These are phyloP conservation scores for Yoshiicerus persimilis DNA, from an alignment of 1,140 invertebrate species.

Conservation along the genomic window DNA sequence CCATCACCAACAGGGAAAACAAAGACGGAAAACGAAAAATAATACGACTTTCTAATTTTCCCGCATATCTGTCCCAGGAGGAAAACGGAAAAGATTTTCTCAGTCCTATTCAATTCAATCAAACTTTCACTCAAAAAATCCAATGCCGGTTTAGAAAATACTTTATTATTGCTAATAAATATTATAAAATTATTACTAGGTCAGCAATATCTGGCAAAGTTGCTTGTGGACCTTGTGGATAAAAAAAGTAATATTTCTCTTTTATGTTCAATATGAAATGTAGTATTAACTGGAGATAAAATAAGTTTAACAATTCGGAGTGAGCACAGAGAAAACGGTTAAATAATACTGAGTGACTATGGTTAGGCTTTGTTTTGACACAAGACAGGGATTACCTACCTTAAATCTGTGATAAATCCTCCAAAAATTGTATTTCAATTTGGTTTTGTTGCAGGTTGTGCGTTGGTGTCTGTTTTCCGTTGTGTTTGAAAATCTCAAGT, in stretches of 20 bases:
- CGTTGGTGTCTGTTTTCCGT: background rate
- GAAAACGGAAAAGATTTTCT: background rate
- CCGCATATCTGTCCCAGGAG: background rate
- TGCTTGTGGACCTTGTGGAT: too few species aligned
- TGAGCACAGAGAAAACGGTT: too few species aligned
- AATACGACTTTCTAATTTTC: background rate
- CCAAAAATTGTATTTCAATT: background rate
- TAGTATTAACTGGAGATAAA: too few species aligned
- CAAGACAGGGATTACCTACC: background rate
- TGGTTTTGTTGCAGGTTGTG: background rate
- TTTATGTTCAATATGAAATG: too few species aligned
- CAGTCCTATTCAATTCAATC: background rate
- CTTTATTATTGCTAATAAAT: too few species aligned
- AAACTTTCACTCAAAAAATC: background rate
- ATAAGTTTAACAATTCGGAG: too few species aligned
- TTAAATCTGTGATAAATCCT: background rate
- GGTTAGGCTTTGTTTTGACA: background rate
- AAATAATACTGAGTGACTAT: too few species aligned
- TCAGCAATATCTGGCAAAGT: too few species aligned
- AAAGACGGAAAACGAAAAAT: background rate
- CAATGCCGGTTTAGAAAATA: too few species aligned
- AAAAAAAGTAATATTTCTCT: too few species aligned
- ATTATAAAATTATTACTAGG: too few species aligned
- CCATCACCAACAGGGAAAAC: background rate
- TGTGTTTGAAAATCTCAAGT: background rate